Evolutionary conservation across 1,140 invertebrate species (phyloP), one percentile per base, ranked within the genome.

Genomic region (Atta texana): DNA sequence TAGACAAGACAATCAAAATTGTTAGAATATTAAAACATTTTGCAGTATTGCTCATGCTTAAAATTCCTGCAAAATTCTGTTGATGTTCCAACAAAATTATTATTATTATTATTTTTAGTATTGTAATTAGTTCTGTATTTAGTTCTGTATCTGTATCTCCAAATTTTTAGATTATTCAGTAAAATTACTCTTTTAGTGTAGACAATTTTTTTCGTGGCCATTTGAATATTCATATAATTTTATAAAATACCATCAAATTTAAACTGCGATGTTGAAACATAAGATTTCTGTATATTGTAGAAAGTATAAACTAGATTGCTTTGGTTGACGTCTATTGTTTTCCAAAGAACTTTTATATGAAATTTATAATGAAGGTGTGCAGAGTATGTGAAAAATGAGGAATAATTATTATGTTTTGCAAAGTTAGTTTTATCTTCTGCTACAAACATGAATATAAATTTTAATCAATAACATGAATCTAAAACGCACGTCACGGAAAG

Each of bases 401-500:
- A 55, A 21, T 21, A 55, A 3, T 57, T 39, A 59, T 8, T 39
- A 59, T 8, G 2, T 39, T 59, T 61, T 57, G 21, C 8, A 18
- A 49, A 55, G 3, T 80, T 57, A 24, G 21, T 57, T 1, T 10
- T 18, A 44, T 39, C 21, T 69, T 69, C 16, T 21, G 5, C 10
- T 0, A 44, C 55, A 16, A 34, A 57, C 10, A 18, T 16, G 6
- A 24, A 81, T 12, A 14, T 34, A 57, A 82, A 49, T 59, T 51
- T 72, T 28, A 82, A 74, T 74, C 68, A 28, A 81, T 80, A 39
- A 57, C 14, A 39, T 24, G 49, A 39, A 82, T 69, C 21, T 59
- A 74, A 74, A 10, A 61, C 39, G 18, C 34, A 49, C 14, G 14
- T 49, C 77, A 74, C 53, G 53, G 14, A 18, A 49, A 75, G 69